Evolutionary conservation across 2,797 vertebrate species (phyloP).

Genomic region (Oryzias sinensis): DNA sequence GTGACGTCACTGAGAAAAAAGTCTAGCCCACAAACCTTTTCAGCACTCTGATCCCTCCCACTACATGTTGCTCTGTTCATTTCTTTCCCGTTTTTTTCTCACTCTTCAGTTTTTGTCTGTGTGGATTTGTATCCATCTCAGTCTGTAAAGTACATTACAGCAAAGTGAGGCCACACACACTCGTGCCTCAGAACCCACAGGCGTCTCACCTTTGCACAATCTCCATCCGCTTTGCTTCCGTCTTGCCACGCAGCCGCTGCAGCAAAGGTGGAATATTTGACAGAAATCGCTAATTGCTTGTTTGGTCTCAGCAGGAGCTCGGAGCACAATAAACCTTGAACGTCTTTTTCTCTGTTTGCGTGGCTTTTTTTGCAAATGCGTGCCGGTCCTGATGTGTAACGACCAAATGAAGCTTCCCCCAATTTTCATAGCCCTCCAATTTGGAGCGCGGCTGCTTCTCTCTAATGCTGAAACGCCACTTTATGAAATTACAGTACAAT

Average conservation of each 20-base stretch:
- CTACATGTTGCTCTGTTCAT: constrained; percentile 61
- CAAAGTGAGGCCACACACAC: constrained; percentile 18
- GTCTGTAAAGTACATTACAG: constrained; percentile 37
- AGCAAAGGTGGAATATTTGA: constrained; percentile 7
- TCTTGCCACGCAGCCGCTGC: not conserved
- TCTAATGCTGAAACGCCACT: constrained; percentile 75
- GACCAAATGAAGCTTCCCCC: constrained; percentile 55
- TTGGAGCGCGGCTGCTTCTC: constrained; percentile 35
- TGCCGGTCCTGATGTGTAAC: constrained; percentile 41
- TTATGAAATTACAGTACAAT: constrained; percentile 80
- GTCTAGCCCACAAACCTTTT: constrained; percentile 71
- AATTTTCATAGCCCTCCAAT: constrained; percentile 62
- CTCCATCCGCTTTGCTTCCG: constrained; percentile 2
- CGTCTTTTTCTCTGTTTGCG: constrained; percentile 35
- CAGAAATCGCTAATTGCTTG: constrained; percentile 42
- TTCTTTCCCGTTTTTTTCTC: constrained; percentile 33
- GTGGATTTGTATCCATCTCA: constrained; percentile 15
- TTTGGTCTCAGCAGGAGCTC: constrained; percentile 22
- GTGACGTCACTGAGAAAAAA: constrained; percentile 77
- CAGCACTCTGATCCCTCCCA: constrained; percentile 71
- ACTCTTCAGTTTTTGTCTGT: constrained; percentile 24
- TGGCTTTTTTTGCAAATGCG: constrained; percentile 38
- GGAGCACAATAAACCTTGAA: constrained; percentile 19
- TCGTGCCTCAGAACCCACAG: not conserved
- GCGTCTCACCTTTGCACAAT: constrained; percentile 15